Evolutionary conservation across 2,797 vertebrate species (phyloP), one percentile per base, ranked within the genome.

Genomic region (Denticeps clupeoides): DNA sequence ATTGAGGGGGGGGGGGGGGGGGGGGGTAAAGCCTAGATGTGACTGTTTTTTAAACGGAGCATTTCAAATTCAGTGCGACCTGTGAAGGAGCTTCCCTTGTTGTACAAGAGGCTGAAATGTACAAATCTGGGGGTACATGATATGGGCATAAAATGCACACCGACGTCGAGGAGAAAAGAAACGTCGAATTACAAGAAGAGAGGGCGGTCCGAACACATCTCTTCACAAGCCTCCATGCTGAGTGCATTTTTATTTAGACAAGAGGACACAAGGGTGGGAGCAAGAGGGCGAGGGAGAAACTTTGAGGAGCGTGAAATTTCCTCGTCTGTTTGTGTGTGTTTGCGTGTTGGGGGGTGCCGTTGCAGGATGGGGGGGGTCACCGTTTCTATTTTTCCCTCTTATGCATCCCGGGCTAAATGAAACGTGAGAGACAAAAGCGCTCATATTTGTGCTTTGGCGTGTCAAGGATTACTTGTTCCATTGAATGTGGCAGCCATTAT

Each of bases 401-500:
- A 71, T 71, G 51, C 69, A 69, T 76, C 71, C 68, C 72, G 72
- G 35, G 59, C 62, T 84, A 73, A 88, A 85, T 85, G 80, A 81
- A 85, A 86, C 74, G 75, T 60, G 69, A 76, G 85, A 86, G 83
- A 86, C 89, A 89, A 82, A 78, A 84, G 76, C 73, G 44, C 83
- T 83, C 85, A 85, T 84, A 85, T 90, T 88, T 86, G 83, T 72
- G 79, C 83, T 87, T 84, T 51, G 58, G 74, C 79, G 77, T 65
- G 65, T 84, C 82, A 79, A 87, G 89, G 89, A 92, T 90, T 91
- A 89, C 62, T 72, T 85, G 79, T 83, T 81, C 83, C 59, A 78
- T 77, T 84, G 83, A 87, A 85, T 86, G 81, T 65, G 73, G 71
- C 79, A 75, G 75, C 87, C 81, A 79, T 87, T 89, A 85, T 89